Percentiles rank a stretch among this genome's conserved stretches.
These are phyloP conservation scores for Erithacus rubecula DNA, from an alignment of 2,797 vertebrate genomes.

Conservation along the genomic window DNA sequence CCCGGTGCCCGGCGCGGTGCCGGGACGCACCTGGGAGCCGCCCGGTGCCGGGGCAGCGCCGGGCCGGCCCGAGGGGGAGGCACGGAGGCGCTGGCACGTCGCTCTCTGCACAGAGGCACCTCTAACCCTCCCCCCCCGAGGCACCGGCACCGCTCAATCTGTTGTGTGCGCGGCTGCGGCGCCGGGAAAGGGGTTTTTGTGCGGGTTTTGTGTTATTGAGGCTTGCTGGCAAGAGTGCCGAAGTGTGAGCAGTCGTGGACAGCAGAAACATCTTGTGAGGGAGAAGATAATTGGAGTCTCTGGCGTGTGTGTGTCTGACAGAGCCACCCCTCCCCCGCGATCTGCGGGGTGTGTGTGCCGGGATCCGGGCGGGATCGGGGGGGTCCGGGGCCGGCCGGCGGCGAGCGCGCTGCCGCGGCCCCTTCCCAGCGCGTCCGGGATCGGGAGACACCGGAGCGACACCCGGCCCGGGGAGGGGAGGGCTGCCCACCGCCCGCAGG, in stretches of 20 bases:
- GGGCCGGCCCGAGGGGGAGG: not conserved
- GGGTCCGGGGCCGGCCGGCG: not conserved
- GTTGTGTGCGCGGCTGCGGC: constrained; percentile 77
- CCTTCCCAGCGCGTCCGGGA: not conserved
- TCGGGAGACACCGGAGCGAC: not conserved
- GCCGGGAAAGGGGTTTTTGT: constrained; percentile 63
- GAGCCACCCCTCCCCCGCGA: constrained; percentile 74
- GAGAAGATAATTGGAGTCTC: constrained; percentile 81
- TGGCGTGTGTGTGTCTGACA: constrained; percentile 79
- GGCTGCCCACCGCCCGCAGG: not conserved
- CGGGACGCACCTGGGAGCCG: constrained; percentile 65
- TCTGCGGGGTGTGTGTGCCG: constrained; percentile 43
- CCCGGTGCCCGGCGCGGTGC: constrained; percentile 53
- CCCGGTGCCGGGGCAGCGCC: not conserved
- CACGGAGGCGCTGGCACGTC: constrained; percentile 68
- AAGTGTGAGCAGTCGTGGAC: constrained; percentile 82
- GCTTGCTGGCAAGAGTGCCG: constrained; percentile 81
- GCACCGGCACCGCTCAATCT: constrained; percentile 79
- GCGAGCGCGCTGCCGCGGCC: not conserved
- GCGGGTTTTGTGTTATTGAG: constrained; percentile 69
- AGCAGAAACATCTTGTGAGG: constrained; percentile 83
- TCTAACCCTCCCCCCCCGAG: constrained; percentile 69
- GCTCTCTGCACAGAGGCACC: constrained; percentile 62
- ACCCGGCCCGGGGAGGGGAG: not conserved
- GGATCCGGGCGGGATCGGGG: constrained; percentile 16